These are phyloP conservation scores for Actinernus sp. DNA, from an alignment of 92 coral and sea anemone genomes.

Conservation along the genomic window DNA sequence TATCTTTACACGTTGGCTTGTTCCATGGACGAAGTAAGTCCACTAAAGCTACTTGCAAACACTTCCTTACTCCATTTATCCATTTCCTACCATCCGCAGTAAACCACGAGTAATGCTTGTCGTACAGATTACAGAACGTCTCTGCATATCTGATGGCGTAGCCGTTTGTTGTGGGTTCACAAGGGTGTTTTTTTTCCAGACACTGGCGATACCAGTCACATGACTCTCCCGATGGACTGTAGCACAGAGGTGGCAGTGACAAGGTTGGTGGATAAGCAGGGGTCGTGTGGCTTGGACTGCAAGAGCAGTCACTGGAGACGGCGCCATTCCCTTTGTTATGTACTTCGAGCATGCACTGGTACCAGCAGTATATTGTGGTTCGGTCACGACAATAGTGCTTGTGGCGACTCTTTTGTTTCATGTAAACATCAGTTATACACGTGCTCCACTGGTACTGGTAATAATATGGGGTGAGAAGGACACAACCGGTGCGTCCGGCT, in stretches of 20 bases:
- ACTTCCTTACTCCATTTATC: slow-evolving; percentile 66
- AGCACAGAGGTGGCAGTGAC: slow-evolving; percentile 55
- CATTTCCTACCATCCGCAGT: slow-evolving; percentile 39
- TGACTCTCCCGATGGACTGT: slow-evolving; percentile 62
- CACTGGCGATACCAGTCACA: slow-evolving; percentile 77
- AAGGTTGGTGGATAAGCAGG: slow-evolving; percentile 1
- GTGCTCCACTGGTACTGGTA: slow-evolving; percentile 77
- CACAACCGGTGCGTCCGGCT: slow-evolving; percentile 53
- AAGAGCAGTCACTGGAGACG: slow-evolving; percentile 54
- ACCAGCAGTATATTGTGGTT: slow-evolving; percentile 48
- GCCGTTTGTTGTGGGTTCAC: slow-evolving; percentile 57
- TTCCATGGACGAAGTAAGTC: slow-evolving; percentile 63
- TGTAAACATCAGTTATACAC: slow-evolving; percentile 59
- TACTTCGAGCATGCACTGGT: slow-evolving; percentile 84
- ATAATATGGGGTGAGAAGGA: slow-evolving; percentile 2
- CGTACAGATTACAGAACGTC: slow-evolving; percentile 56
- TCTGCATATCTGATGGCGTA: slow-evolving; percentile 74
- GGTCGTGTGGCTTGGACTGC: slow-evolving; percentile 12
- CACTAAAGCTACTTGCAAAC: slow-evolving; percentile 65
- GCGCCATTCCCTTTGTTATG: slow-evolving; percentile 34
- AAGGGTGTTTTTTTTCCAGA: slow-evolving; percentile 60
- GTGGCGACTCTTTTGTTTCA: slow-evolving; percentile 50
- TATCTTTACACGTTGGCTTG: slow-evolving; percentile 44
- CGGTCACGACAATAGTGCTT: slow-evolving; percentile 28
- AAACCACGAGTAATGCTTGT: neutral